Conservation (phyloP, 2,113 vertebrate species). For the Canis aureus region DNA sequence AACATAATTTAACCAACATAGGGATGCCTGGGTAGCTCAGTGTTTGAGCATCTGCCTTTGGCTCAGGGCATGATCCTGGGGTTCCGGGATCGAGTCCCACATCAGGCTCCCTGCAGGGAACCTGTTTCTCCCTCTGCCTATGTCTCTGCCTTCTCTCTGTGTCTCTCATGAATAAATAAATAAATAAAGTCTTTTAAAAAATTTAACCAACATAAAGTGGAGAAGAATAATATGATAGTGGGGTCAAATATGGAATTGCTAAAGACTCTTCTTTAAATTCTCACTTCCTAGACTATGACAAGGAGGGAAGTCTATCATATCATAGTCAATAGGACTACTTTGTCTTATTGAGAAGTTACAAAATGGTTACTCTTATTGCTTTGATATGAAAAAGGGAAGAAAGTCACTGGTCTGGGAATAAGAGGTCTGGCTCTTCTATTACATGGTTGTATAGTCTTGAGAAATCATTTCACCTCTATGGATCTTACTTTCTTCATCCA, state of each 20-base stretch:
- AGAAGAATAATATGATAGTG: neutral
- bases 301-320: neutral
- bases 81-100: too few relatives aligned
- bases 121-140: too few relatives aligned
- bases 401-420: neutral
- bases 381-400: neutral
- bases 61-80: too few relatives aligned
- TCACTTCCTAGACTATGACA: neutral
- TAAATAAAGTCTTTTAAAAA: neutral
- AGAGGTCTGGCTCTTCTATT: neutral
- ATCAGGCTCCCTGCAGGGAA: too few relatives aligned
- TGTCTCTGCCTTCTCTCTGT: too few relatives aligned
- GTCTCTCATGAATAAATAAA: neutral
- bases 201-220: neutral
- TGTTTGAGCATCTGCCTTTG: too few relatives aligned
- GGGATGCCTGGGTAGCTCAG: too few relatives aligned
- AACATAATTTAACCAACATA: neutral
- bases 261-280: neutral
- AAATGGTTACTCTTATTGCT: neutral
- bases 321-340: neutral
- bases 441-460: neutral
- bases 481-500: neutral
- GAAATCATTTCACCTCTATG: neutral
- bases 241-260: neutral
- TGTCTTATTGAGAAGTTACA: slow-evolving; percentile 16